These are phyloP conservation scores for Sphyrna mokarran DNA, from an alignment of 2,113 vertebrate species.

Conservation along the genomic window DNA sequence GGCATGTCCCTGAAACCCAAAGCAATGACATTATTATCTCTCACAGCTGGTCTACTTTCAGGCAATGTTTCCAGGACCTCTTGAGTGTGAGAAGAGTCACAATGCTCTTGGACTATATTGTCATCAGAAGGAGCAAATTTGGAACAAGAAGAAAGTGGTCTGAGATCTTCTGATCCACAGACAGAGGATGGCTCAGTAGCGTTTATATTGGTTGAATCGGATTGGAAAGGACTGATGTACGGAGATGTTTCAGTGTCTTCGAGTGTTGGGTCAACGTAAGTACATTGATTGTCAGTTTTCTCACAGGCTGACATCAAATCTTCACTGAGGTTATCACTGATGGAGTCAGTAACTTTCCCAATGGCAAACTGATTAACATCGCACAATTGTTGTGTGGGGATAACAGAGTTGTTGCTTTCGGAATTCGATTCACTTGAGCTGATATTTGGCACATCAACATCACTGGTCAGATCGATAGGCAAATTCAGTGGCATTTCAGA, in stretches of 20 bases:
- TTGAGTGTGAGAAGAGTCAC: neutral
- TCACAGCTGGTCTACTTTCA: neutral
- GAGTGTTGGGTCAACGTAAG: neutral
- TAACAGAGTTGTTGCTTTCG: neutral
- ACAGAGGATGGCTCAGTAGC: neutral
- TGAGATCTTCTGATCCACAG: neutral
- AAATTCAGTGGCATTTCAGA: slow-evolving; percentile 9
- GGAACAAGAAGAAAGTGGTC: neutral
- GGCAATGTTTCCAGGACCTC: neutral
- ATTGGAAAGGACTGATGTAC: neutral
- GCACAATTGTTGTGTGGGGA: neutral
- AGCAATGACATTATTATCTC: neutral
- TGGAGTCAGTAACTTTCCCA: neutral
- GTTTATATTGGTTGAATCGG: neutral
- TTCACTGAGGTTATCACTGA: neutral
- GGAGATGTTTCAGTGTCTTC: neutral
- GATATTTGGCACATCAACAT: neutral
- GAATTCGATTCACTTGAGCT: slow-evolving; percentile 23
- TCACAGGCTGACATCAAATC: neutral
- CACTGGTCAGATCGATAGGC: neutral
- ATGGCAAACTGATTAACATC: neutral
- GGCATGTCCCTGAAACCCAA: neutral
- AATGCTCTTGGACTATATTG: neutral
- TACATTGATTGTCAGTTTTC: neutral
- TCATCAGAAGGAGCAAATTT: neutral